Evolutionary conservation across 2,797 vertebrate species (phyloP), one percentile per base, ranked within the genome.

Genomic region (Phalloptychus januarius): DNA sequence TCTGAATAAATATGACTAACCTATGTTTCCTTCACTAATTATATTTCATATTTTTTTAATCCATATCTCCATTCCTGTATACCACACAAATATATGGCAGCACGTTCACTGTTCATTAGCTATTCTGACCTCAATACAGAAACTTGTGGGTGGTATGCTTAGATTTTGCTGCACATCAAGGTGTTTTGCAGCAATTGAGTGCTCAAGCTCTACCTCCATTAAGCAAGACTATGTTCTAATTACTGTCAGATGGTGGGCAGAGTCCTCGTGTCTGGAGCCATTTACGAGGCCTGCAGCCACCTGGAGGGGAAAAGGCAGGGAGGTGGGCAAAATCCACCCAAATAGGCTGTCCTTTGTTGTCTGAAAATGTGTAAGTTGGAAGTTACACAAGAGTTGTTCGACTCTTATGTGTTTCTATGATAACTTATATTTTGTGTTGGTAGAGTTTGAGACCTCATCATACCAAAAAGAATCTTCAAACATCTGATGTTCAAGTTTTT

Each of bases 241-340:
- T 91, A 93, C 84, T 91, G 84, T 95, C 94, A 95, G 92, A 95
- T 95, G 94, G 92, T 78, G 90, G 86, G 87, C 88, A 88, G 92
- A 91, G 91, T 86, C 89, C 83, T 86, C 58, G 69, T 83, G 92
- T 94, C 93, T 94, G 93, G 91, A 92, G 91, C 79, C 86, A 82
- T 94, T 95, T 94, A 94, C 65, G 75, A 92, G 90, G 85, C 88
- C 89, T 83, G 72, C n/a, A 80, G 80, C 88, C 58, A 91, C 90
- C 88, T 87, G 80, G 76, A 71, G 84, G 79, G 75, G 63, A 38
- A 5, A 23, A 18, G 44, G 46, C 44, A 20, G 70, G 67, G 28
- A 73, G 36, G 28, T 50, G 40, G 40, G 75, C 77, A 71, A 61
- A 71, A 85, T 85, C 74, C 72, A 69, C 74, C 80, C 85, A 46